Evolutionary conservation across 2,888 invertebrate species (phyloP), one percentile per base, ranked within the genome.

Genomic region (Torymus tubicola): DNA sequence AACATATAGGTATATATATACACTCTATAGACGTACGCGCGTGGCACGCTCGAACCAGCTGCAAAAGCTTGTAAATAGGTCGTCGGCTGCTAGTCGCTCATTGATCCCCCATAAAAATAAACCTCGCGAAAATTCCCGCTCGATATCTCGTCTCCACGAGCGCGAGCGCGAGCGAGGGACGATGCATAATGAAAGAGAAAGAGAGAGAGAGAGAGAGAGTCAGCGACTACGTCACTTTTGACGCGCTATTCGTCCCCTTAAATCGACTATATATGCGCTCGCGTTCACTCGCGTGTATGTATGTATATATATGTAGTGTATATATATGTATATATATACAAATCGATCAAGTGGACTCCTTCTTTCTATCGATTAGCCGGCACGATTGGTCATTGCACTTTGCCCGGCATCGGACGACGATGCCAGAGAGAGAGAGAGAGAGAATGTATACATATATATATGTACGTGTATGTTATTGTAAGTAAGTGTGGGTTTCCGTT

Each of bases 341-440:
- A 68, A 80, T 80, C 76, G 71, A 80, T 80, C 76, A 31, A 76
- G 53, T 67, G 76, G 16, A 71, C 60, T 74, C 60, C 60, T 79
- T 60, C 67, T 71, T 76, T 70, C 71, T 18, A 75, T 80, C 71
- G 76, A 80, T 72, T 80, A 70, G 61, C 71, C 80, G 67, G 53
- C 76, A 70, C 76, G 72, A 78, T 83, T 83, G 83, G 83, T 83
- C 82, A 82, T 83, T 83, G 83, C 81, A 84, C 83, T 83, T 82
- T 71, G 55, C 50, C 67, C 71, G 57, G 52, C 60, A 42, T 42
- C 42, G 42, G 42, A 42, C 42, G 42, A 42, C 42, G 42, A 42
- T 42, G 10, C 42, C 42, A 42, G 42, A 42, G 42, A 42, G 42
- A 8, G 42, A 42, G 42, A 42, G 21, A 21, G 21, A 21, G 21